Evolutionary conservation across 2,888 invertebrate genomes (phyloP).

Genomic region (Mythimna impura): DNA sequence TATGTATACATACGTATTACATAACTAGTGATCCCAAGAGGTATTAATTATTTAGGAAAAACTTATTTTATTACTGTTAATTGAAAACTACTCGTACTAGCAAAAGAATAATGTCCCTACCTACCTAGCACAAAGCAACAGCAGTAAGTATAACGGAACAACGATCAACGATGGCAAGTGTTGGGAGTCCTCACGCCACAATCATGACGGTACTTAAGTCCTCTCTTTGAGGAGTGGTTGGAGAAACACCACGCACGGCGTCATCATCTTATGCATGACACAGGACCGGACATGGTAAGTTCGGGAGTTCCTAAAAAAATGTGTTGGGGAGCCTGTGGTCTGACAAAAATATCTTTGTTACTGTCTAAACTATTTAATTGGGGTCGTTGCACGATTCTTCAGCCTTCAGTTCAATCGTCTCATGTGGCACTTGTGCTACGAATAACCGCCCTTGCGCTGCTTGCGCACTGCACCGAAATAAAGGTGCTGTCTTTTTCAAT

Average conservation of each 20-base stretch:
- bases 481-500: neutral
- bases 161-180: neutral
- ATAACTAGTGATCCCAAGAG: conserved; percentile 45
- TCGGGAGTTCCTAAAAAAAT: too few species aligned
- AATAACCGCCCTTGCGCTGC: neutral
- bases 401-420: neutral
- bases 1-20: conserved; percentile 11
- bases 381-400: neutral
- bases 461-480: neutral
- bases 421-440: neutral
- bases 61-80: neutral
- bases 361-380: neutral
- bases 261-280: too few species aligned
- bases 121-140: conserved; percentile 10
- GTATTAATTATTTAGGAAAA: conserved; percentile 12
- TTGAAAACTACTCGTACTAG: conserved; percentile 14
- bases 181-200: neutral
- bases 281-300: too few species aligned
- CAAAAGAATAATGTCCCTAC: neutral
- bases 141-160: neutral
- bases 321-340: too few species aligned
- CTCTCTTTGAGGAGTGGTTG: too few species aligned
- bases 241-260: too few species aligned
- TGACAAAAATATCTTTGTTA: neutral
- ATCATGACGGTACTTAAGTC: too few species aligned